Conservation (phyloP, 2,113 vertebrate species). For the Pelusios castaneus region DNA sequence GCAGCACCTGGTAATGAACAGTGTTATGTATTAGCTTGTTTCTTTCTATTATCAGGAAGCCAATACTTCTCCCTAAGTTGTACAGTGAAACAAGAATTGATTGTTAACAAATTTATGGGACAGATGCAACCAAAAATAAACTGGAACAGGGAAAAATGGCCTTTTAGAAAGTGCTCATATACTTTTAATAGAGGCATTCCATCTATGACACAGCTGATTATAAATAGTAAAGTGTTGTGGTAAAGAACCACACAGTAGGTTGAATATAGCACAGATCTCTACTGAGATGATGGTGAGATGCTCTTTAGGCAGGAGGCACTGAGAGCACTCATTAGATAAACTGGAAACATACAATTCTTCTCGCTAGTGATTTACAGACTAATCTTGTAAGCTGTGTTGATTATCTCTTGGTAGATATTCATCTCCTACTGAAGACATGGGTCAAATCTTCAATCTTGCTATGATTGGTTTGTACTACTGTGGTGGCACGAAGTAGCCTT, state of each 20-base stretch:
- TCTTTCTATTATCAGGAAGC: conserved; percentile 15
- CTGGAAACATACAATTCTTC: neutral
- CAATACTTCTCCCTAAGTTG: neutral
- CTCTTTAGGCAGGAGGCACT: neutral
- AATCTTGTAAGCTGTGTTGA: neutral
- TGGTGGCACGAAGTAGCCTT: neutral
- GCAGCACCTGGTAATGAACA: neutral
- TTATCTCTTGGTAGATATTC: neutral
- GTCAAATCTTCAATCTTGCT: neutral
- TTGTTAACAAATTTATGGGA: conserved; percentile 38
- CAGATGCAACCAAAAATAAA: conserved; percentile 29
- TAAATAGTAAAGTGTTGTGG: neutral
- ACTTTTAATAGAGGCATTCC: conserved; percentile 38
- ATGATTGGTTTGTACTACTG: neutral
- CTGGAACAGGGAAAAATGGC: conserved; percentile 18
- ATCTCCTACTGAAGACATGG: neutral
- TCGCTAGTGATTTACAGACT: neutral
- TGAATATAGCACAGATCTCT: neutral
- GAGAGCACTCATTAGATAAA: neutral
- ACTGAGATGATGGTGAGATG: neutral
- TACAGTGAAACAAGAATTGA: conserved; percentile 44
- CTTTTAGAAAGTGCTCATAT: conserved; percentile 43
- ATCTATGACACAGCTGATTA: neutral
- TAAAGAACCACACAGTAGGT: neutral
- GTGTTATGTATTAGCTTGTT: neutral